Evolutionary conservation across 2,797 vertebrate species (phyloP), one percentile per base, ranked within the genome.

Genomic region (Bryconaethiops microstoma): DNA sequence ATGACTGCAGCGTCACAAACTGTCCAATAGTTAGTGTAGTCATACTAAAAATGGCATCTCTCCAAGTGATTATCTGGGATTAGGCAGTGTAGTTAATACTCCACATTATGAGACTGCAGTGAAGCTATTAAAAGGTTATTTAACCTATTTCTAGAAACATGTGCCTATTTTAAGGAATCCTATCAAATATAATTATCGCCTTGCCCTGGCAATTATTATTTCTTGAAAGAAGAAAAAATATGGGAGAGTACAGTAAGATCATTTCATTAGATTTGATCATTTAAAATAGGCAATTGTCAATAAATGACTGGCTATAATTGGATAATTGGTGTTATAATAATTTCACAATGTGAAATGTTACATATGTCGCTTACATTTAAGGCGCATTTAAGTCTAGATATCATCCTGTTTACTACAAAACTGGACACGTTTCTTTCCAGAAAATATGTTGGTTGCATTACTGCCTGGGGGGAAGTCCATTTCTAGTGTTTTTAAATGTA

Each of bases 371-470:
- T 4, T 59, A 0, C 8, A 23, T 23, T 23, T 10, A 60, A 16
- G 13, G 13, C 13, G 48, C 48, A n/a, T n/a, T n/a, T n/a, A n/a
- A n/a, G 48, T 50, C 48, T 50, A 45, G 42, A n/a, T n/a, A n/a
- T n/a, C n/a, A n/a, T n/a, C 35, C 19, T 63, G 25, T 63, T 52
- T 52, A 16, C 19, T 2, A 39, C 25, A 72, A 63, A 40, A 64
- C 45, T 78, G 48, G 45, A 2, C 12, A 4, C 71, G 17, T 64
- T 64, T 64, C 19, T 64, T 35, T 5, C 35, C 35, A 35, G 5
- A 21, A 57, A 57, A 21, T 57, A 57, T 57, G 55, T 57, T 59
- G 54, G 25, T 52, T 52, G 3, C 59, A 52, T 79, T 63, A 63
- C 45, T 55, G 29, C 29, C 59, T n/a, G 54, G 35, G 17, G 63